Evolutionary conservation across 2,888 invertebrate genomes (phyloP).

Genomic region (Sialis lutaria): DNA sequence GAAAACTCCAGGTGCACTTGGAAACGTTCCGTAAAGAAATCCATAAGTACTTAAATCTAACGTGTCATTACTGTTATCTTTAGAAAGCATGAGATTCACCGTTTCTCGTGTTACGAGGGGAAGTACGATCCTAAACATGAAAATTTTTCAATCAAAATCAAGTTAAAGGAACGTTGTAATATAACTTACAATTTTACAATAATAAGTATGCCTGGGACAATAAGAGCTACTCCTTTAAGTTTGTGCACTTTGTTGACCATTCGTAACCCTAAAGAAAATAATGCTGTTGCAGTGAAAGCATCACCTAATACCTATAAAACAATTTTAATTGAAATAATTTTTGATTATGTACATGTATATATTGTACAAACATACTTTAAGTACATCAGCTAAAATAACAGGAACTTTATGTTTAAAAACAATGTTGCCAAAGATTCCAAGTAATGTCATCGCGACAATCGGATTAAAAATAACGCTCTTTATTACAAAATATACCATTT

Average conservation of each 20-base stretch:
- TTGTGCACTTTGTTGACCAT: conserved; percentile 84
- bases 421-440: conserved; percentile 75
- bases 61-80: conserved; percentile 53
- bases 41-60: conserved; percentile 78
- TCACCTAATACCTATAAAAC: conserved; percentile 50
- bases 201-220: conserved; percentile 74
- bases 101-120: conserved; percentile 78
- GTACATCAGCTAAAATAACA: conserved; percentile 49
- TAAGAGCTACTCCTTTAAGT: conserved; percentile 56
- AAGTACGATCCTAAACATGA: conserved; percentile 43
- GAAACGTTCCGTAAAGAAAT: conserved; percentile 90
- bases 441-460: conserved; percentile 78
- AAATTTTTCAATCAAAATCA: neutral
- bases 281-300: conserved; percentile 80
- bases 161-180: neutral
- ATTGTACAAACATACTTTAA: conserved; percentile 39
- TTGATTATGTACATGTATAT: conserved; percentile 1
- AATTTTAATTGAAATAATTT: neutral
- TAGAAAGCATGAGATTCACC: conserved; percentile 55
- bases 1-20: conserved; percentile 90
- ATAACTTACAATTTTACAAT: conserved; percentile 67
- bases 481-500: conserved; percentile 23
- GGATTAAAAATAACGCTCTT: conserved; percentile 75
- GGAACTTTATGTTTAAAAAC: conserved; percentile 66
- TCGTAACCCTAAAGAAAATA: conserved; percentile 77